Conservation (phyloP, 1,140 invertebrate genomes). For the Diplogasteroides magnus region DNA sequence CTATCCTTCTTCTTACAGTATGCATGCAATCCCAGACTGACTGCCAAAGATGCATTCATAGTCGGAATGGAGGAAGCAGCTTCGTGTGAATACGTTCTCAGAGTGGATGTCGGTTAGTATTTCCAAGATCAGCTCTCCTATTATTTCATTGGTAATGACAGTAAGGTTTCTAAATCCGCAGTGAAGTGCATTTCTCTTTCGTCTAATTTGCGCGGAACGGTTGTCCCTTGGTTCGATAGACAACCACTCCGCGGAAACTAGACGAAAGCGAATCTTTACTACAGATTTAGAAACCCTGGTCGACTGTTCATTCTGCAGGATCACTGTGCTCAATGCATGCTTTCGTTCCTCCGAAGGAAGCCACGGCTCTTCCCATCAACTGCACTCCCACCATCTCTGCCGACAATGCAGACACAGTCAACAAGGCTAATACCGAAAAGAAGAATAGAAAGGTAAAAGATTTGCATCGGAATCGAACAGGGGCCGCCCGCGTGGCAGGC, state of each 20-base stretch:
- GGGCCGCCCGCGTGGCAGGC: conserved; percentile 82
- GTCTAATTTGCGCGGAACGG: not conserved
- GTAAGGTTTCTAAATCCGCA: not conserved
- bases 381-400: too few species aligned
- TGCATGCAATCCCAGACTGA: not conserved
- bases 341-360: too few species aligned
- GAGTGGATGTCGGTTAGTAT: too few species aligned
- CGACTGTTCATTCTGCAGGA: too few species aligned
- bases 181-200: not conserved
- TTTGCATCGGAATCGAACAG: not conserved
- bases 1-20: not conserved
- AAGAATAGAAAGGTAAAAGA: too few species aligned
- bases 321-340: too few species aligned
- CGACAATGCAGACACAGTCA: too few species aligned
- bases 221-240: not conserved
- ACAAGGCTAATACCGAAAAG: too few species aligned
- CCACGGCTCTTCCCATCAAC: too few species aligned
- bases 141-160: not conserved
- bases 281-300: too few species aligned
- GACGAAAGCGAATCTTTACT: not conserved
- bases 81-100: not conserved
- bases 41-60: not conserved
- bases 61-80: not conserved
- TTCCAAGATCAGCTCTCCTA: not conserved
- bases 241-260: not conserved